Evolutionary conservation across 2,113 vertebrate genomes (phyloP).

Genomic region (Loxodonta africana): DNA sequence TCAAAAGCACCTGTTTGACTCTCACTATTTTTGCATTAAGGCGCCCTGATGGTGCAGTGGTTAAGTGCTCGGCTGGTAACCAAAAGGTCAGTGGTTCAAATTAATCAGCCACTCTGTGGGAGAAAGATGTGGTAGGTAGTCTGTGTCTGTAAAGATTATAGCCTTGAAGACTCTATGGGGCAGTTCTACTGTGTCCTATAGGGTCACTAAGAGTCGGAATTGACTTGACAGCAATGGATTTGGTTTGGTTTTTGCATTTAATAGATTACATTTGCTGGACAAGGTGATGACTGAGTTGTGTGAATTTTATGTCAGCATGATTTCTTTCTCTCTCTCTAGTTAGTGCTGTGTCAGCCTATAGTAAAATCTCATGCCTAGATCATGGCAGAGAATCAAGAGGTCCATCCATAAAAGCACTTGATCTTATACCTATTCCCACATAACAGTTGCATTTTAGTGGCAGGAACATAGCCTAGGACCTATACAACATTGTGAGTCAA

Average conservation of each 20-base stretch:
- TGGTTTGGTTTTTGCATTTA: not conserved
- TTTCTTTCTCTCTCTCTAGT: not conserved
- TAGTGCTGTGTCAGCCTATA: not conserved
- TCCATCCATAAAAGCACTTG: not conserved
- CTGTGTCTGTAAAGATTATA: not conserved
- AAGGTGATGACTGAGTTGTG: not conserved
- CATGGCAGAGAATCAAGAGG: not conserved
- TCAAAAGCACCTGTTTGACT: not conserved
- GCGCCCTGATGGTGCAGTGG: not conserved
- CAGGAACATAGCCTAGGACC: not conserved
- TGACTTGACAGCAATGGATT: not conserved
- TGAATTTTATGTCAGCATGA: not conserved
- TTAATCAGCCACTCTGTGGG: not conserved
- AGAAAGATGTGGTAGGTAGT: not conserved
- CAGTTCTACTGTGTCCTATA: not conserved
- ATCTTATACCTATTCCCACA: not conserved
- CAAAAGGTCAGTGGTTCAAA: not conserved
- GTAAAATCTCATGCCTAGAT: not conserved
- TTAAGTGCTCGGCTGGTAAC: not conserved
- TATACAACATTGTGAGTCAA: not conserved
- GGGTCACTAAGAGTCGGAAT: not conserved
- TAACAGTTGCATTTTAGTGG: not conserved
- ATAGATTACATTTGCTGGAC: not conserved
- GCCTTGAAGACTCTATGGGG: not conserved
- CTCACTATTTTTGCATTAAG: not conserved